Percentiles rank a stretch among this genome's conserved stretches.
These are phyloP conservation scores for Reinhardtius hippoglossoides DNA, from an alignment of 2,113 vertebrate genomes.

Conservation along the genomic window DNA sequence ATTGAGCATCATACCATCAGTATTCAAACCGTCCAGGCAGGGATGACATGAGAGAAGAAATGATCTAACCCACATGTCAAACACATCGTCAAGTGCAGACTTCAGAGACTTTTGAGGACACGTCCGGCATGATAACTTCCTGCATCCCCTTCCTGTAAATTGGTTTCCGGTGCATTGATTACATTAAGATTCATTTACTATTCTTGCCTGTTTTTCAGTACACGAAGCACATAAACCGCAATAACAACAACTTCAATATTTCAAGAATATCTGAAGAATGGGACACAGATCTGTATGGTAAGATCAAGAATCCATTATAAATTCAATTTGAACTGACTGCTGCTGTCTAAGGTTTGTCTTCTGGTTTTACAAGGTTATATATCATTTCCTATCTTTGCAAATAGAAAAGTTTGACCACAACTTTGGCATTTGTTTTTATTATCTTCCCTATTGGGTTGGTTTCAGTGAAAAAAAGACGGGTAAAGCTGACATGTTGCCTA, in stretches of 20 bases:
- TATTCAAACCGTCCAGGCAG: constrained; percentile 8
- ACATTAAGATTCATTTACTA: neutral
- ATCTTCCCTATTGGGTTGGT: neutral
- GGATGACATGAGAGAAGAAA: neutral
- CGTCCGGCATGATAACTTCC: neutral
- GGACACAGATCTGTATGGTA: neutral
- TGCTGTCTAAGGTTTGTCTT: neutral
- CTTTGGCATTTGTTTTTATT: neutral
- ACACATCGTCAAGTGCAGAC: neutral
- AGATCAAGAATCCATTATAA: neutral
- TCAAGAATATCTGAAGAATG: neutral
- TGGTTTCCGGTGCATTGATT: neutral
- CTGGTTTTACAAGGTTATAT: neutral
- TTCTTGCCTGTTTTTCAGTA: neutral
- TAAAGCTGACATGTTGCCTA: neutral
- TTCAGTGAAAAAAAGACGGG: neutral
- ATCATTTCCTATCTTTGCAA: neutral
- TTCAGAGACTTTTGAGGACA: neutral
- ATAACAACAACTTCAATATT: neutral
- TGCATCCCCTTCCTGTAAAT: neutral
- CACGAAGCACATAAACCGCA: too few relatives aligned
- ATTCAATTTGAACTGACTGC: neutral
- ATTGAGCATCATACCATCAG: constrained; percentile 14
- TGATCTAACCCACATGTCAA: constrained; percentile 11
- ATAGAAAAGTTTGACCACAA: too few relatives aligned